Percentiles rank a stretch among this genome's conserved stretches.
phyloP scores from a whole-genome alignment of 2,888 invertebrate species.

The Copidosoma aretas region DNA sequence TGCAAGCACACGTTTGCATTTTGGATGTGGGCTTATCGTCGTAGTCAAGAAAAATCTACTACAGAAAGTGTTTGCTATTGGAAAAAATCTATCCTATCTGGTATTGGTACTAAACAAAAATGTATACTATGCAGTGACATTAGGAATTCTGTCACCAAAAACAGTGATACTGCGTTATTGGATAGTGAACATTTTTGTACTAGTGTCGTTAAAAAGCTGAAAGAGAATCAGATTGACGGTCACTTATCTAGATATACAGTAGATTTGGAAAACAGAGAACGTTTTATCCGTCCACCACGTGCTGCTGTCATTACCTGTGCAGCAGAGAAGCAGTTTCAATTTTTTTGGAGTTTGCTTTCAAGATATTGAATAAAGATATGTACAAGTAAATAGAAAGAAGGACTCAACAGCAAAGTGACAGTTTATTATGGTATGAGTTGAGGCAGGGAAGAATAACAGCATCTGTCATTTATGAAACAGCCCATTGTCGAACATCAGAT shows the following conservation, averaged over 20 bases:
- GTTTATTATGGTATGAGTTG: background rate
- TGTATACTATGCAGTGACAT: background rate
- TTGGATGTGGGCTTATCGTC: background rate
- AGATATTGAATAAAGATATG: background rate
- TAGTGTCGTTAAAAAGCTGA: background rate
- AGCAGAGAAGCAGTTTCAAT: background rate
- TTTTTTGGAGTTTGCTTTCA: background rate
- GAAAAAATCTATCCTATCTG: background rate
- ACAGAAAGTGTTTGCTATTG: background rate
- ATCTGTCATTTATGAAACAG: background rate
- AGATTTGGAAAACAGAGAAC: background rate
- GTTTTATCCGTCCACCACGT: background rate
- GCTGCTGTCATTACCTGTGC: background rate
- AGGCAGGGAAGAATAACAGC: background rate
- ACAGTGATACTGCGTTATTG: background rate
- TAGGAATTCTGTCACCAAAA: background rate
- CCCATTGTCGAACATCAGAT: background rate
- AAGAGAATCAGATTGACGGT: background rate
- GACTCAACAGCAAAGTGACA: constrained; percentile 2
- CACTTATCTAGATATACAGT: background rate
- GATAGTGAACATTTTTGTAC: background rate
- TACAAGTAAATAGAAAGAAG: background rate
- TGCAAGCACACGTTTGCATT: background rate
- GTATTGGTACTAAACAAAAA: background rate
- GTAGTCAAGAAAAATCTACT: background rate